Conservation (phyloP, 1,140 invertebrate species). For the Camponotus pennsylvanicus region DNA sequence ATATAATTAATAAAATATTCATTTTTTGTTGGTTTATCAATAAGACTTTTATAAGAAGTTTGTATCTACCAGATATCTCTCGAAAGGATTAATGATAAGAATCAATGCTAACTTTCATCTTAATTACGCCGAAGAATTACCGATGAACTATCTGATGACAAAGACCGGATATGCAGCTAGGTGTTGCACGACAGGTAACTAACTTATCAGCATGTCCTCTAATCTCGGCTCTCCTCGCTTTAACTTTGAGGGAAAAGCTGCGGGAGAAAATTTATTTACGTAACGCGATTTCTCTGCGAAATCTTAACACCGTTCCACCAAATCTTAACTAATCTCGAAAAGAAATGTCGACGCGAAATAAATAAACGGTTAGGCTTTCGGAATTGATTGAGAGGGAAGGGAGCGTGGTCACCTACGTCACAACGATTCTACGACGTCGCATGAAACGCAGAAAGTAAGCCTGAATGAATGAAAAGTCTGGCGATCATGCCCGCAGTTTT, state of each 20-base stretch:
- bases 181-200: constrained; percentile 24
- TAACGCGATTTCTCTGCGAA: background rate
- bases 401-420: constrained; percentile 47
- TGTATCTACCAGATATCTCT: background rate
- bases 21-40: background rate
- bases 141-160: background rate
- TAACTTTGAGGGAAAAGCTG: background rate
- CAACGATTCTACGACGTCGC: constrained; percentile 28
- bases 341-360: background rate
- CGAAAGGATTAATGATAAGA: background rate
- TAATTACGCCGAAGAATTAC: background rate
- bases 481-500: constrained; percentile 34
- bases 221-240: background rate
- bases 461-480: constrained; percentile 39
- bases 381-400: constrained; percentile 15
- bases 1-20: too few species aligned
- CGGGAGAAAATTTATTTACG: background rate
- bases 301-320: background rate
- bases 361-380: background rate
- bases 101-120: background rate
- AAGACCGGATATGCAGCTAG: constrained; percentile 23
- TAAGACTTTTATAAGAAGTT: background rate
- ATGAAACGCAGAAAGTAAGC: constrained; percentile 51
- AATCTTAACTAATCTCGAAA: too few species aligned
- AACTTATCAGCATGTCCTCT: constrained; percentile 34